Evolutionary conservation across 2,797 vertebrate genomes (phyloP), one percentile per base, ranked within the genome.

Genomic region (Geranospiza caerulescens): DNA sequence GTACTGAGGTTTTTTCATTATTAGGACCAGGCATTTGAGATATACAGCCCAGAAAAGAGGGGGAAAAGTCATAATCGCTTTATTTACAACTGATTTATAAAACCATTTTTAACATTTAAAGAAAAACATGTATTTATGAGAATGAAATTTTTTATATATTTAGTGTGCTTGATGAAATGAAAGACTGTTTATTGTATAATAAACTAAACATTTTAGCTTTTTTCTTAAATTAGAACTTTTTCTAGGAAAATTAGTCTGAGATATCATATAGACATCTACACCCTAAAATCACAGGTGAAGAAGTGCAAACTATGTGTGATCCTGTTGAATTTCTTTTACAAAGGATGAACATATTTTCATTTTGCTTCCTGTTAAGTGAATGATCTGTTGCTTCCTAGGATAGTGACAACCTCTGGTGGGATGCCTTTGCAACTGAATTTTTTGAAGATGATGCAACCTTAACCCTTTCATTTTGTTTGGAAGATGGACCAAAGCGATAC

Each of bases 401-500:
- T 95, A 99, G 99, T 74, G 99, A 99, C 99, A 99, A 99, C 98
- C 98, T 99, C 97, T 99, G 99, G 99, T 99, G 99, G 99, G 99
- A 99, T 21, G 99, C 99, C 31, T 99, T 99, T 94, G 99, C 99
- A 75, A 99, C 99, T 18, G 99, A 99, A 98, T 99, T 99, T 98
- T 99, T 99, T 94, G 99, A 99, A 98, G 99, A 99, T 75, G 99
- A 99, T 63, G 99, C 99, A 97, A 99, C 99, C 21, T 98, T 99
- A 98, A 99, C 99, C 12, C 99, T 99, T 96, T 99, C 99, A 95
- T 99, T 99, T 99, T 99, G 99, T 98, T 99, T 99, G 97, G 99
- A 99, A 98, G 99, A 99, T 94, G 99, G 99, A 99, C 99, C 99
- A 99, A 99, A 99, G 99, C 99, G 99, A 99, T 99, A 99, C 99